Conservation (phyloP, 1,140 invertebrate species). For the Drosophila nigromelanica region DNA sequence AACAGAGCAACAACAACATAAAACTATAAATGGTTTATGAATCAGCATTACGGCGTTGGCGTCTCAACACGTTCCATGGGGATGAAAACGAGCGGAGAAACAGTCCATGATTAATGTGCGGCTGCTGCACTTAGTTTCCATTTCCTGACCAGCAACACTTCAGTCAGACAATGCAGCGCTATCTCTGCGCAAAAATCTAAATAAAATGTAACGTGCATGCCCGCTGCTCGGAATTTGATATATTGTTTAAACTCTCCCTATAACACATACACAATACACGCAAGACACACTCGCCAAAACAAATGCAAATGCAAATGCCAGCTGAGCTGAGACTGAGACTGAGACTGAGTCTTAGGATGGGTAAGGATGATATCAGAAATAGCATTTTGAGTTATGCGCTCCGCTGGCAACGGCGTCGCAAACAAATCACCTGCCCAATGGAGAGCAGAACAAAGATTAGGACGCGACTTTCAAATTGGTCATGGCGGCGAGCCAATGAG, state of each 20-base stretch:
- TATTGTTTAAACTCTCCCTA: conserved; percentile 53
- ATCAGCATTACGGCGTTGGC: conserved; percentile 49
- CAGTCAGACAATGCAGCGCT: conserved; percentile 50
- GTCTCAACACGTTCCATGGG: conserved; percentile 52
- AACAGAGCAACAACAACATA: conserved; percentile 27
- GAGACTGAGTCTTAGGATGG: neutral
- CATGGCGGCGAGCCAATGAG: conserved; percentile 36
- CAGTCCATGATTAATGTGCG: conserved; percentile 72
- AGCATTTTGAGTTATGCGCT: conserved; percentile 72
- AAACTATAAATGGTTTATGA: conserved; percentile 80
- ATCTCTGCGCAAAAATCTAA: conserved; percentile 69
- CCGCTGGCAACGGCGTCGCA: conserved; percentile 49
- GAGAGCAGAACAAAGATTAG: conserved; percentile 63
- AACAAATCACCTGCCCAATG: conserved; percentile 72
- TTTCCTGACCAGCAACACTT: conserved; percentile 37
- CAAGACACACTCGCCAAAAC: conserved; percentile 5
- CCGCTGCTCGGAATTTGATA: conserved; percentile 65
- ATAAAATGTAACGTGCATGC: conserved; percentile 71
- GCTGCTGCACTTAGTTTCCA: conserved; percentile 58
- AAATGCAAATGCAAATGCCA: conserved; percentile 24
- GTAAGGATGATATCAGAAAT: conserved; percentile 63
- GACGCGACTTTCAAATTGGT: conserved; percentile 67
- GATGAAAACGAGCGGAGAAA: neutral
- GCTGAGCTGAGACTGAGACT: conserved; percentile 5
- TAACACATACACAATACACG: conserved; percentile 20